phyloP scores from a whole-genome alignment of 2,888 invertebrate genomes.

The Cataglyphis rosenhaueri region DNA sequence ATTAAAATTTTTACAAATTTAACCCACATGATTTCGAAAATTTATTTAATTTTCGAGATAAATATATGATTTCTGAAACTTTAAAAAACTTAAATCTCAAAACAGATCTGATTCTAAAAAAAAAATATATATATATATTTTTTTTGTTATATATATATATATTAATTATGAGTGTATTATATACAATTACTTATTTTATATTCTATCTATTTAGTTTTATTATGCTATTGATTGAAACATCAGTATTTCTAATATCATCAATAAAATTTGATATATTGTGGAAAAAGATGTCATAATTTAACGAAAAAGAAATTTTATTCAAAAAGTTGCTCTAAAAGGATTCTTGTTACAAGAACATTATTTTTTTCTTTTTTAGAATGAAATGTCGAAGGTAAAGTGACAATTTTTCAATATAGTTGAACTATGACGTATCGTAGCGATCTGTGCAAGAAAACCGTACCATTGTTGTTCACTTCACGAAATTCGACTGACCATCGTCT shows the following conservation, averaged over 20 bases:
- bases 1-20: not conserved
- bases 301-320: not conserved
- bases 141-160: not conserved
- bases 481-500: conserved; percentile 83
- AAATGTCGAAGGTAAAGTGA: conserved; percentile 64
- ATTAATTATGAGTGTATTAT: not conserved
- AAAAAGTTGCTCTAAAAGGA: not conserved
- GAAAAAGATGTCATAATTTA: not conserved
- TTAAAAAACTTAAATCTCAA: not conserved
- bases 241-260: not conserved
- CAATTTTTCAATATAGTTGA: conserved; percentile 56
- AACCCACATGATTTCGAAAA: not conserved
- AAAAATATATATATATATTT: not conserved
- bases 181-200: not conserved
- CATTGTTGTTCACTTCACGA: conserved; percentile 83
- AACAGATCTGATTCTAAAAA: not conserved
- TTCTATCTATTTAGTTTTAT: not conserved
- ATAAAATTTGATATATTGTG: not conserved
- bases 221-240: not conserved
- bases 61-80: not conserved
- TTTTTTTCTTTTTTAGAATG: conserved; percentile 29
- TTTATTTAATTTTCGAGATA: not conserved
- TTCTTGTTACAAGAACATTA: not conserved
- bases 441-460: conserved; percentile 66
- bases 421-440: conserved; percentile 31